phyloP scores from a whole-genome alignment of 2,113 vertebrate species.

The Melospiza georgiana region DNA sequence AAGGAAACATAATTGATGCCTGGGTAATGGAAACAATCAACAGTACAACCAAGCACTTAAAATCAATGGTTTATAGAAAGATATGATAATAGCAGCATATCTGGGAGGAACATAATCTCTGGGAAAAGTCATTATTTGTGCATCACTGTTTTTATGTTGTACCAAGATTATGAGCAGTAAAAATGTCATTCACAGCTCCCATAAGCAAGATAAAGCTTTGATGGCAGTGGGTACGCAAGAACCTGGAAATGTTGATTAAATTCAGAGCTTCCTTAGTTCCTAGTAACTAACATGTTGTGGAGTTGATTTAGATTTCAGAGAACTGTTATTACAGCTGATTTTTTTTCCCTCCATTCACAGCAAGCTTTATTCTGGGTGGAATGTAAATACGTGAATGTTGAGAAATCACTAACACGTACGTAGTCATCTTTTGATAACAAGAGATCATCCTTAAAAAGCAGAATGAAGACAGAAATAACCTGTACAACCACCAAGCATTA shows the following conservation, averaged over 20 bases:
- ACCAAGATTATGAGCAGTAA: not conserved
- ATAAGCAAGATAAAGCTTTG: not conserved
- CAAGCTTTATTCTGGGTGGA: not conserved
- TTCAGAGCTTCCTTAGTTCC: not conserved
- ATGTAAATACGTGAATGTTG: constrained; percentile 12
- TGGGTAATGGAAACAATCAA: not conserved
- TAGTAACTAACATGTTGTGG: not conserved
- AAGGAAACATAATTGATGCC: not conserved
- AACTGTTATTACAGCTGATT: not conserved
- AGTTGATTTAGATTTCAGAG: constrained; percentile 1
- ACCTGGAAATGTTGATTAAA: not conserved
- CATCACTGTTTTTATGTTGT: not conserved
- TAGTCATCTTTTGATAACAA: constrained; percentile 28
- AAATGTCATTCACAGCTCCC: not conserved
- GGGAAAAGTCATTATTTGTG: not conserved
- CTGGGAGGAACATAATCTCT: not conserved
- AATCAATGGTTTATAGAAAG: not conserved
- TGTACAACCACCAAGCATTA: constrained; percentile 43
- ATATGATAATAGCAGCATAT: not conserved
- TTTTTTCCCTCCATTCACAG: not conserved
- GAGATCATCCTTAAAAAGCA: constrained; percentile 34
- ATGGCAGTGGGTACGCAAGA: not conserved
- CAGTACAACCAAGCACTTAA: not conserved
- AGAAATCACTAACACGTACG: not conserved
- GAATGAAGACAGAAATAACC: constrained; percentile 64